Conservation (phyloP, 53 echinoderm and acorn worm species). For the Patiria pectinifera region DNA sequence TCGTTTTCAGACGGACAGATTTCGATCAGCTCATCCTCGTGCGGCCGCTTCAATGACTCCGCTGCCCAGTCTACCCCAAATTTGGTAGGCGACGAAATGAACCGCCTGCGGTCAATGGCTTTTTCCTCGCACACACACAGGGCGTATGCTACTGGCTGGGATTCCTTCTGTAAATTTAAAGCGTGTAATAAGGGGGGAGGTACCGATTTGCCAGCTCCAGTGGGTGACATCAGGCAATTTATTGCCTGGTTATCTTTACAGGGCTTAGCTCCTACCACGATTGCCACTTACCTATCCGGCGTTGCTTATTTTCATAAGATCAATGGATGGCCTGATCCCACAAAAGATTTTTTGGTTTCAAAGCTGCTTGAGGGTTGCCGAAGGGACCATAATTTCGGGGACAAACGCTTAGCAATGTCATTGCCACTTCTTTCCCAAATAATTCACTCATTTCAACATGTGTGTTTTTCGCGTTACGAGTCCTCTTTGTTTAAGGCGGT, state of each 20-base stretch:
- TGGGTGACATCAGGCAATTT: not conserved
- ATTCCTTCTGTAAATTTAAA: conserved; percentile 3
- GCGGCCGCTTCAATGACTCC: conserved; percentile 12
- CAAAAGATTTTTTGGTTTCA: too few species aligned
- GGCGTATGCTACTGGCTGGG: not conserved
- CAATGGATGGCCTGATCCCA: too few species aligned
- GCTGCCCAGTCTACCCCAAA: not conserved
- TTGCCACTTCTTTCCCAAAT: too few species aligned
- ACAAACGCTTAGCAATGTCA: too few species aligned
- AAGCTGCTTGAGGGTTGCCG: too few species aligned
- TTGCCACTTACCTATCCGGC: conserved; percentile 14
- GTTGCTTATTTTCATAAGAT: not conserved
- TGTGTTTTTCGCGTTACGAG: too few species aligned
- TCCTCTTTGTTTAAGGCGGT: too few species aligned
- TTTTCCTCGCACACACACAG: not conserved
- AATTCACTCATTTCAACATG: too few species aligned
- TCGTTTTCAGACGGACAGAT: not conserved
- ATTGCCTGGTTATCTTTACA: not conserved
- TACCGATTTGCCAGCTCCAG: not conserved
- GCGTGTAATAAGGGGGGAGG: not conserved
- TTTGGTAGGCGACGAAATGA: not conserved
- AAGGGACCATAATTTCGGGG: too few species aligned
- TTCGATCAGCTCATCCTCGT: not conserved
- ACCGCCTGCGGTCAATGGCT: not conserved
- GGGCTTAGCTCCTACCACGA: conserved; percentile 1